phyloP scores from a whole-genome alignment of 1,140 invertebrate species.

The Stenopsyche tienmushanensis region DNA sequence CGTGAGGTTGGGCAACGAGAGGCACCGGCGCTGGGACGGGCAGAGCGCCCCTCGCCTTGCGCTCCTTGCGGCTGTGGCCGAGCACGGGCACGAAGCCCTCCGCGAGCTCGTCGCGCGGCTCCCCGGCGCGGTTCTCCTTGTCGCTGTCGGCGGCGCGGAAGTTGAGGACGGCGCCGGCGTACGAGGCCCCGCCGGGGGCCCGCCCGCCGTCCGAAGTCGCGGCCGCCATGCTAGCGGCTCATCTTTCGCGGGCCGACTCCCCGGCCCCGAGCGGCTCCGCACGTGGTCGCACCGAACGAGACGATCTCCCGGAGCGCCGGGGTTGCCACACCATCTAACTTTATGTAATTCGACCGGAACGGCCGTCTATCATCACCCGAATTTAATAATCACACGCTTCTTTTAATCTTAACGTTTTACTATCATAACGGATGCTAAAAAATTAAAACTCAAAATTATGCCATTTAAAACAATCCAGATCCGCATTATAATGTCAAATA shows the following conservation, averaged over 20 bases:
- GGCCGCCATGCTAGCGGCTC: conserved; percentile 24
- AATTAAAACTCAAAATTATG: too few relatives aligned
- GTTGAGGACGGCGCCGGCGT: conserved; percentile 54
- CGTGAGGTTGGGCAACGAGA: conserved; percentile 41
- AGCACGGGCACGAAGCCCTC: conserved; percentile 55
- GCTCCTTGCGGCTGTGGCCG: conserved; percentile 42
- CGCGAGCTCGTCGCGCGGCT: conserved; percentile 49
- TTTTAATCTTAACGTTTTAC: too few relatives aligned
- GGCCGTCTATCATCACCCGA: neutral
- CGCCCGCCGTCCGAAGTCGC: conserved; percentile 42
- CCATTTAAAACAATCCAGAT: too few relatives aligned
- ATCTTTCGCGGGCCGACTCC: neutral
- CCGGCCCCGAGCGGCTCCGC: neutral
- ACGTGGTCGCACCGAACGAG: conserved; percentile 18
- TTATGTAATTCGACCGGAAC: conserved; percentile 5
- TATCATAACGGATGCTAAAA: too few relatives aligned
- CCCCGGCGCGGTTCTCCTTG: conserved; percentile 53
- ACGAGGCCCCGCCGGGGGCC: conserved; percentile 48
- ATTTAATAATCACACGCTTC: too few relatives aligned
- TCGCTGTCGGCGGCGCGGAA: conserved; percentile 49
- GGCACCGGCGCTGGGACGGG: conserved; percentile 45
- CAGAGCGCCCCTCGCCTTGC: conserved; percentile 40
- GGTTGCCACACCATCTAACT: conserved; percentile 2
- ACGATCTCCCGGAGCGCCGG: conserved; percentile 31
- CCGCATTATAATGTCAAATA: too few relatives aligned